Conservation (phyloP, 2,113 vertebrate species). For the Phoxinus phoxinus region DNA sequence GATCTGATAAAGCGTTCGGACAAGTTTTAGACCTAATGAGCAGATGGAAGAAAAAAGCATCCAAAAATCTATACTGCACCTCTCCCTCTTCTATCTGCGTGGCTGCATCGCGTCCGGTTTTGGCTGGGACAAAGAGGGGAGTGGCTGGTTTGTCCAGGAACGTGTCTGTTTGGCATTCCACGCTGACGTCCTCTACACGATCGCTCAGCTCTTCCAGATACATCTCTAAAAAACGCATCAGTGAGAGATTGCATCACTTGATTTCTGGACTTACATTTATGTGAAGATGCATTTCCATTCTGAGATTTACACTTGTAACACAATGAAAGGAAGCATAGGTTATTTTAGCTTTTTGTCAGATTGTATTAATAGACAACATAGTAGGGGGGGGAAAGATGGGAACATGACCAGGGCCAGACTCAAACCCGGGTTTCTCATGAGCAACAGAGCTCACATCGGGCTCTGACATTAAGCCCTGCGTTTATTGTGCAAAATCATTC, state of each 20-base stretch:
- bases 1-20: too few relatives aligned
- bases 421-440: too few relatives aligned
- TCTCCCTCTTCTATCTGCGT: conserved; percentile 94
- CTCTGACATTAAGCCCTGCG: background rate
- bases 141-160: conserved; percentile 89
- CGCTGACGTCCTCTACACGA: conserved; percentile 73
- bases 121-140: conserved; percentile 90
- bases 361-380: background rate
- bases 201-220: conserved; percentile 92
- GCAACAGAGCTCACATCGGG: background rate
- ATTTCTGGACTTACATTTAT: background rate
- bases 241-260: background rate
- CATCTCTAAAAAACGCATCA: conserved; percentile 74
- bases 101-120: conserved; percentile 85
- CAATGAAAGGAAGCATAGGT: background rate
- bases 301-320: background rate
- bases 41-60: background rate
- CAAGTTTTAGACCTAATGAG: too few relatives aligned
- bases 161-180: conserved; percentile 89
- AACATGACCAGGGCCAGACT: too few relatives aligned
- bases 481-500: background rate
- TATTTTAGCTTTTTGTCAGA: background rate
- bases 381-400: background rate
- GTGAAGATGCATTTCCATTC: background rate
- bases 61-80: conserved; percentile 70